These are phyloP conservation scores for Neogobius melanostomus DNA, from an alignment of 2,113 vertebrate species.

Conservation along the genomic window DNA sequence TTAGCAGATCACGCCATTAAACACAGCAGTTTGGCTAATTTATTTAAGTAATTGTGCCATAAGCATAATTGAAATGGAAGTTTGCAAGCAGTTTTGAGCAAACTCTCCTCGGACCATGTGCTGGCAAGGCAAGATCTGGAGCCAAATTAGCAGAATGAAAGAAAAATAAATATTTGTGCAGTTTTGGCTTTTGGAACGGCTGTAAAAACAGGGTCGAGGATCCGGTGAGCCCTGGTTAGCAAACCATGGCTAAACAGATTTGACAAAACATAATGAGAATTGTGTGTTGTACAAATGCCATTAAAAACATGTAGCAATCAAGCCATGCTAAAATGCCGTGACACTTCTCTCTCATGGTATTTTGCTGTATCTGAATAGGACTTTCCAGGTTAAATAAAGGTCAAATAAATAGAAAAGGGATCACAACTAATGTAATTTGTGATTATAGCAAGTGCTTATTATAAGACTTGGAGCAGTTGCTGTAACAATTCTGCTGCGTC, in stretches of 20 bases:
- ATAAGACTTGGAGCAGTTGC: no score
- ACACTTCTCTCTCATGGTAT: no score
- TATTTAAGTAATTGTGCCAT: background rate
- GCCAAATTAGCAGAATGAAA: slow-evolving; percentile 27
- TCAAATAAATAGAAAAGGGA: no score
- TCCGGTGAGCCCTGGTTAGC: slow-evolving; percentile 35
- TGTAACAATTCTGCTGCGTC: no score
- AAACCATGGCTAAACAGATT: slow-evolving; percentile 45
- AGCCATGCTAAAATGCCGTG: no score
- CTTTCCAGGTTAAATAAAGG: no score
- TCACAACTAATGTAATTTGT: no score
- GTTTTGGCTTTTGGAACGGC: slow-evolving; percentile 9
- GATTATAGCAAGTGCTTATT: no score
- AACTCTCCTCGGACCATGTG: background rate
- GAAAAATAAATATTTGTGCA: slow-evolving; percentile 47
- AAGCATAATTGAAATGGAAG: slow-evolving; percentile 15
- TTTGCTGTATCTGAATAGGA: no score
- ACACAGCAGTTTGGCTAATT: background rate
- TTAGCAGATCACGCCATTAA: slow-evolving; percentile 5
- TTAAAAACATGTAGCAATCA: slow-evolving; percentile 13
- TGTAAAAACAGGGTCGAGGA: slow-evolving; percentile 42
- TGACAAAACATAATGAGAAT: slow-evolving; percentile 25
- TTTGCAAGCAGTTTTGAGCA: background rate
- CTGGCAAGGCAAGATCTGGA: background rate
- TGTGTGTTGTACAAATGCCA: slow-evolving; percentile 36